Base-by-base conservation (phyloP, 2,113 vertebrate genomes). In the Chaetorhynchus papuensis region DNA sequence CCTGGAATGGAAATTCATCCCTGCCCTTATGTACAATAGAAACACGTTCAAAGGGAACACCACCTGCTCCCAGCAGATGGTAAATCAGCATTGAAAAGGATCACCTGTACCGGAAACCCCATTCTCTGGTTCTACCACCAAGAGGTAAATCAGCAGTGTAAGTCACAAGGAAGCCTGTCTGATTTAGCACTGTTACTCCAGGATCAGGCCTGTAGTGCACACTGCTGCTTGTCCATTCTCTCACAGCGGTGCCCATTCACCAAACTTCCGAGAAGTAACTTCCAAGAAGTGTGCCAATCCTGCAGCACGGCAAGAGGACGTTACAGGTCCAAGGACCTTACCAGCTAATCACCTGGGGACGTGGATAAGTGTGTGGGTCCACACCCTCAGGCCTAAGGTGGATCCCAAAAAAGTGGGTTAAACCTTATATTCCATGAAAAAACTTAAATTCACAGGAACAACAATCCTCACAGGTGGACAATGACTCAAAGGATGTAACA, bases 51-150 rank as follows among this genome's bases (percentile, higher is more conserved):
- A 93, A 96, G 84, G 66, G 69, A 97, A 74, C 52, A 88, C 84
- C 96, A 97, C 93, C 96, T 97, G 96, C 35, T 96, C 87, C 42
- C 39, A 83, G 87, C 96, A 97, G 97, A 97, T 94, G 95, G 95
- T 65, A 87, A 95, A 95, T 95, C 94, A 95, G 63, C 92, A 94
- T 47, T 75, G 93, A 89, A 93, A 95, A 95, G 71, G 42, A 94
- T 94, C 70, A 83, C 92, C 91, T 97, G 74, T 78, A 89, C 83
- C 92, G 77, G 78, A 85, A 95, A 52, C 17, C 63, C 64, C 59
- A 33, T 77, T 92, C 93, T 89, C 69, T 89, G 54, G 75, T 87
- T 92, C 76, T 72, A 20, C 57, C 82, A 71, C 61, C 56, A 78
- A 65, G 87, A 95, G 87, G 96, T 90, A 93, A 93, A 94, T 85